Evolutionary conservation across 2,888 invertebrate species (phyloP), one percentile per base, ranked within the genome.

Genomic region (Ormyrus labotus): DNA sequence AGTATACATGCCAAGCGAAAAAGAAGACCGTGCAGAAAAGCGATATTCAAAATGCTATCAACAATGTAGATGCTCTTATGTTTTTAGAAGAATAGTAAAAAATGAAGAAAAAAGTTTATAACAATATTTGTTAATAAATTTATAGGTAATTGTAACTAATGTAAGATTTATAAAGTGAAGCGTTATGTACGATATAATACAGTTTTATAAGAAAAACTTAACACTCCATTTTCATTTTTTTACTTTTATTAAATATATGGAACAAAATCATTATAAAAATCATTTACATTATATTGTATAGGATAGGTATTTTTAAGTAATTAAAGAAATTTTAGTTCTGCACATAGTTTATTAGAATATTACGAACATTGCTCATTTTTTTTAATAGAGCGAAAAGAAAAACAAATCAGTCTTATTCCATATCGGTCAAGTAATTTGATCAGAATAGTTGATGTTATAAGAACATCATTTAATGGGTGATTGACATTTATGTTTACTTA

Each of bases 11-110:
- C 0, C 93, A 94, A 85, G 93, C 94, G 48, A 97, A 96, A 88
- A 94, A 96, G 87, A 98, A 97, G 92, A 96, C 96, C 0, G 92
- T 98, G 19, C 94, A 95, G 83, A 96, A 95, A 88, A 94, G 94
- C 86, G 97, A 98, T 90, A 92, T 98, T 55, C 96, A 96, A 86
- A 92, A 93, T 83, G 95, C 96, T 8, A 94, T 97, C 83, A 94
- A 95, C 80, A 94, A 94, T 85, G 94, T 95, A 2, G 96, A 97
- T 86, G 94, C 95, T 77, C 92, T 97, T 65, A 95, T 96, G 88
- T 98, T 98, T 89, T 91, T 98, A 65, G 97, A 97, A 1, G 19
- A 19, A 19, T 19, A 19, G 19, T 19, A 19, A 19, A 19, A 19
- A 19, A 19, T 92, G 96, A 64, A 68, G 60, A 68, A 74, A 61